Conservation (phyloP, 2,113 vertebrate genomes). For the Urocolius indicus region DNA sequence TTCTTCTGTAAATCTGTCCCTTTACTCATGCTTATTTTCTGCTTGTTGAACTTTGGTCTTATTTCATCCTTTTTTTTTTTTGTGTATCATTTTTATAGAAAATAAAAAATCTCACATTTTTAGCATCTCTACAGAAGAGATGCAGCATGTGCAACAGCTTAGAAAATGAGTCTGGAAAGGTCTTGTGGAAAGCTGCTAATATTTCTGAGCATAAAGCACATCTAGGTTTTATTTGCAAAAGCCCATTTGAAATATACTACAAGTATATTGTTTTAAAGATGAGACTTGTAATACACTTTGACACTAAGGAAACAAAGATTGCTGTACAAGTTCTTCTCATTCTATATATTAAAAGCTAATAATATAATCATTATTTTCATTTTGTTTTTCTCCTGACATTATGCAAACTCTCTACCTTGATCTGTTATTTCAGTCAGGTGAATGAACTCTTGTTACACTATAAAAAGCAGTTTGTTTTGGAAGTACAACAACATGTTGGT, state of each 20-base stretch:
- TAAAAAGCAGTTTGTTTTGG: background rate
- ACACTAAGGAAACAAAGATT: background rate
- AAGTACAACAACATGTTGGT: background rate
- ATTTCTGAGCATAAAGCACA: background rate
- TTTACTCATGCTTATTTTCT: background rate
- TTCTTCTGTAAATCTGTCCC: background rate
- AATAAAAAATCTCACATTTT: background rate
- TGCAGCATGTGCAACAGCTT: background rate
- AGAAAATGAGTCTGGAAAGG: background rate
- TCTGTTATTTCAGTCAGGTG: background rate
- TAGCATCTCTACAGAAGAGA: background rate
- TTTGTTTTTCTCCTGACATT: background rate
- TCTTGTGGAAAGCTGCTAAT: background rate
- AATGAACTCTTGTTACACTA: background rate
- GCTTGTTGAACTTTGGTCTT: background rate
- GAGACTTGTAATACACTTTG: background rate
- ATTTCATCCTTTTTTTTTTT: background rate
- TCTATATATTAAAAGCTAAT: background rate
- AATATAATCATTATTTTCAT: background rate
- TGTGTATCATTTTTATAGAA: background rate
- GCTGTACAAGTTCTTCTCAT: background rate
- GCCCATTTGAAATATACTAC: background rate
- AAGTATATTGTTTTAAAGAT: background rate
- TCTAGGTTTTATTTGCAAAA: background rate
- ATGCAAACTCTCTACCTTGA: background rate